Conservation (phyloP, 2,113 vertebrate species). For the Agelaius tricolor region DNA sequence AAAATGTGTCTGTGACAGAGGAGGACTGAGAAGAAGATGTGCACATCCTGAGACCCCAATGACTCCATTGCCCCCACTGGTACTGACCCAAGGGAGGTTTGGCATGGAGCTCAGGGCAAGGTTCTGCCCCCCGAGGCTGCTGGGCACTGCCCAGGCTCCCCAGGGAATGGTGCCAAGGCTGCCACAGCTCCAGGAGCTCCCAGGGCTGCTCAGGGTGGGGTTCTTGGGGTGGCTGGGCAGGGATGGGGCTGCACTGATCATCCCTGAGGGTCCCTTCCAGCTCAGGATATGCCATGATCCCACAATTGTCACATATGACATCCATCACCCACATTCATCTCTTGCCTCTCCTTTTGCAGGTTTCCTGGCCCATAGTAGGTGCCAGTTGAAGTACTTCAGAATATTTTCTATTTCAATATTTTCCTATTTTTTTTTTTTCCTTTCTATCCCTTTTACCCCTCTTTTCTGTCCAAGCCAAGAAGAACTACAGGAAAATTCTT, state of each 20-base stretch:
- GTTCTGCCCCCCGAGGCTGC: not conserved
- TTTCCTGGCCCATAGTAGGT: not conserved
- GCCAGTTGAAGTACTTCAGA: not conserved
- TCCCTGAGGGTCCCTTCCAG: accelerated
- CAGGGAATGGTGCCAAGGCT: not conserved
- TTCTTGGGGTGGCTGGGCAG: not conserved
- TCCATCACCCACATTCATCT: not conserved
- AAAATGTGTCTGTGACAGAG: too few species aligned
- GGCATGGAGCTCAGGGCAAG: not conserved
- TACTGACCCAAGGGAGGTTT: not conserved
- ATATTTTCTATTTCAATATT: not conserved
- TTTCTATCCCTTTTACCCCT: not conserved
- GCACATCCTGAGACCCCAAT: not conserved
- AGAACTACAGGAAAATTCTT: not conserved
- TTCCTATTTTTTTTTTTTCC: not conserved
- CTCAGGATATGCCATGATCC: not conserved
- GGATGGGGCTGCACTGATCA: accelerated
- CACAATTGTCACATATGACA: not conserved
- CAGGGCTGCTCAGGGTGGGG: not conserved
- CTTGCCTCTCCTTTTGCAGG: not conserved
- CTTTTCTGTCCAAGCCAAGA: not conserved
- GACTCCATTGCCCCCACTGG: not conserved
- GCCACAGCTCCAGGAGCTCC: not conserved
- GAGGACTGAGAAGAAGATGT: not conserved
- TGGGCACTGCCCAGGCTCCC: not conserved